Percentiles rank a stretch among this genome's conserved stretches.
Conservation (phyloP, 2,888 invertebrate genomes). For the Trissolcus japonicus region DNA sequence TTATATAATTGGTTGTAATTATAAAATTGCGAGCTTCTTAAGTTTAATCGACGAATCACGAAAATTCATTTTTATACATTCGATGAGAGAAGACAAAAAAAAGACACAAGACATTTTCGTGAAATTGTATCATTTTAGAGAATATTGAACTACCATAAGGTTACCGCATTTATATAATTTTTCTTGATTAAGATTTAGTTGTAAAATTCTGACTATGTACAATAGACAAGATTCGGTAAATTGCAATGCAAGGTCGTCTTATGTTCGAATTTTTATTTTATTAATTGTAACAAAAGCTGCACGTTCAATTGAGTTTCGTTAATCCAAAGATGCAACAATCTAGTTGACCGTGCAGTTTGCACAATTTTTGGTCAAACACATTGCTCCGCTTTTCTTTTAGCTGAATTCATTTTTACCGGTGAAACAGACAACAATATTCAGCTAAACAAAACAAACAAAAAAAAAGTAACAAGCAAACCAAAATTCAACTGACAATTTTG, state of each 20-base stretch:
- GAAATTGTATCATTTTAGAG: slow-evolving; percentile 18
- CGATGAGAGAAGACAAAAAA: not conserved
- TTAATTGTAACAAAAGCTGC: not conserved
- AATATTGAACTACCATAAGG: slow-evolving; percentile 57
- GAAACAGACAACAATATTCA: not conserved
- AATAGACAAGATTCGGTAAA: slow-evolving; percentile 60
- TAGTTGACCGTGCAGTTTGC: slow-evolving; percentile 4
- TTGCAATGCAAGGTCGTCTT: slow-evolving; percentile 5
- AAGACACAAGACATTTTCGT: not conserved
- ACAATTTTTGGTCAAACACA: not conserved
- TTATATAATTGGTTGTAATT: slow-evolving; percentile 24
- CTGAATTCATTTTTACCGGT: slow-evolving; percentile 5
- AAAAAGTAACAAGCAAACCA: slow-evolving; percentile 43
- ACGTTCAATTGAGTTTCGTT: not conserved
- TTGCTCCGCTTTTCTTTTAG: not conserved
- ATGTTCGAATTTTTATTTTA: slow-evolving; percentile 4
- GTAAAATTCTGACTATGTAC: slow-evolving; percentile 71
- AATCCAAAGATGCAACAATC: slow-evolving; percentile 1
- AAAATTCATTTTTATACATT: slow-evolving; percentile 6
- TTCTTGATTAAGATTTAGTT: slow-evolving; percentile 64
- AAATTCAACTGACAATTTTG: slow-evolving; percentile 1
- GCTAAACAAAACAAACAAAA: slow-evolving; percentile 28
- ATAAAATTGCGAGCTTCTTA: slow-evolving; percentile 24
- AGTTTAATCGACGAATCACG: slow-evolving; percentile 12
- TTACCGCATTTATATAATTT: slow-evolving; percentile 60